Evolutionary conservation across 2,888 invertebrate genomes (phyloP).

Genomic region (Drosophila siamana): DNA sequence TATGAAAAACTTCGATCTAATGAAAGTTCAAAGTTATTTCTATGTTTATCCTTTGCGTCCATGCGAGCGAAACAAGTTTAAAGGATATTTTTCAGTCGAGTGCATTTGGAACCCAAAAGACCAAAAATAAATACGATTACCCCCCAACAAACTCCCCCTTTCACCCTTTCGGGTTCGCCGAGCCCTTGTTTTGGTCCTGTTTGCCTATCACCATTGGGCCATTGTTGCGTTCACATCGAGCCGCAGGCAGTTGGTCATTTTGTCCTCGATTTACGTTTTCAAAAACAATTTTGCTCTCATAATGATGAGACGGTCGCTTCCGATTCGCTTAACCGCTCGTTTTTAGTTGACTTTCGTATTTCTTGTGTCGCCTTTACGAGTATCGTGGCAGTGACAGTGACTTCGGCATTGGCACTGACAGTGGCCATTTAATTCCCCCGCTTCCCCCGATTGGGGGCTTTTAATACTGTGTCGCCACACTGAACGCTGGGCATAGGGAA

Average conservation of each 20-base stretch:
- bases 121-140: constrained; percentile 72
- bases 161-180: background rate
- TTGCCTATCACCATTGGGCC: constrained; percentile 57
- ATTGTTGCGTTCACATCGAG: constrained; percentile 57
- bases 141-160: constrained; percentile 4
- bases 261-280: constrained; percentile 75
- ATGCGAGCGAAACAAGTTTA: constrained; percentile 55
- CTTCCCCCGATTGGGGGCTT: constrained; percentile 12
- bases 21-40: constrained; percentile 62
- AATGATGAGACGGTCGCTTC: constrained; percentile 63
- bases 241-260: constrained; percentile 73
- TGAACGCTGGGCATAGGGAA: background rate
- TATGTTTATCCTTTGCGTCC: constrained; percentile 29
- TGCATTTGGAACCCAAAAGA: constrained; percentile 65
- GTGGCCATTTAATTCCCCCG: constrained; percentile 18
- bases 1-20: constrained; percentile 28
- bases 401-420: constrained; percentile 19
- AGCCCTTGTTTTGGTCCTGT: constrained; percentile 24
- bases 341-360: constrained; percentile 31
- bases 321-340: constrained; percentile 57
- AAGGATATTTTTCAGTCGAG: constrained; percentile 67
- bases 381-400: constrained; percentile 18
- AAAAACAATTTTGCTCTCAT: constrained; percentile 70
- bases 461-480: constrained; percentile 8
- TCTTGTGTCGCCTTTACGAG: constrained; percentile 37